Base-by-base conservation (phyloP, 2,797 vertebrate species). In the Notolabrus celidotus region DNA sequence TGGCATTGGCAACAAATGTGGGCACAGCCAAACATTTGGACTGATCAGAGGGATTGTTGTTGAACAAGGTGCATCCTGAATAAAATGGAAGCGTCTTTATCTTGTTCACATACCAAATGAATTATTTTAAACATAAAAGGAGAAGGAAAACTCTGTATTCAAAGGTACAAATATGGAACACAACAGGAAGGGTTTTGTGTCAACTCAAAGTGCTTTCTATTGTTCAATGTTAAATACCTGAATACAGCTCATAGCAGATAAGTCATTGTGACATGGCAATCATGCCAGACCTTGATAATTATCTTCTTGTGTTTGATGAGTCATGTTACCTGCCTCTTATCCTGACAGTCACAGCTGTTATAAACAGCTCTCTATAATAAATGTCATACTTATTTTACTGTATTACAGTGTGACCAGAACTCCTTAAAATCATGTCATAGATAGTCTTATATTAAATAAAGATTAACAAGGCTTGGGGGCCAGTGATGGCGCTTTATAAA, bases 1-100 rank as follows among this genome's bases (percentile, higher is more conserved):
- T 69, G 86, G 82, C 80, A 76, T 10, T 41, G 80, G 71, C 70
- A 85, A 41, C 68, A 79, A 86, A 72, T 70, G 82, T 86, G 77
- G 80, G 83, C 70, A 67, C 63, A 71, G 66, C 59, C 60, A 75
- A 80, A 77, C 66, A 72, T 56, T 77, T 34, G 41, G 47, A 58
- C 49, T 63, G 62, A 86, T 82, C 45, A 43, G 51, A 72, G 54
- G 77, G 59, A 60, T 33, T 58, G 67, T 58, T 51, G 39, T 55
- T 63, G 54, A 39, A n/a, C 63, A 59, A 33, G 65, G 38, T 65
- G 57, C 54, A 57, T 54, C 70, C 58, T 60, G 19, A 64, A 31
- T 10, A 17, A 52, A 74, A 75, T 46, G 8, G 56, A 56, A 39
- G 23, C 14, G 0, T 62, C 68, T 54, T 45, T 17, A 19, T 49